Conservation (phyloP, 2,888 invertebrate species). For the Papilio demoleus region DNA sequence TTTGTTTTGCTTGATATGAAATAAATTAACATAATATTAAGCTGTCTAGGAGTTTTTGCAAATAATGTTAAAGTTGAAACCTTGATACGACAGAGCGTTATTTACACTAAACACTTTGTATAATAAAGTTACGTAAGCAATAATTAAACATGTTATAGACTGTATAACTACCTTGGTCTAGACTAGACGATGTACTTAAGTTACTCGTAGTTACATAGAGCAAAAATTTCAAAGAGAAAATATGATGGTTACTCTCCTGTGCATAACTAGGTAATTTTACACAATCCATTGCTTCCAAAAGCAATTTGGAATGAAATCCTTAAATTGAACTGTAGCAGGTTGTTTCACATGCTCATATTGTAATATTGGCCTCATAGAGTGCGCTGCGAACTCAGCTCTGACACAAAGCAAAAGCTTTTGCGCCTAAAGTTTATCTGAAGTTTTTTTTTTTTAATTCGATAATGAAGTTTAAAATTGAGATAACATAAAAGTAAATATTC, state of each 20-base stretch:
- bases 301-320: slow-evolving; percentile 29
- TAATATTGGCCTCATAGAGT: slow-evolving; percentile 49
- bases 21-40: slow-evolving; percentile 30
- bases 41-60: slow-evolving; percentile 6
- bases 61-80: slow-evolving; percentile 12
- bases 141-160: too few species aligned
- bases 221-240: too few species aligned
- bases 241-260: too few species aligned
- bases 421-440: neutral
- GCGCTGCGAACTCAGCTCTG: slow-evolving; percentile 38
- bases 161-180: too few species aligned
- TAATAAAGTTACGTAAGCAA: too few species aligned
- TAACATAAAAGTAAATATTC: too few species aligned
- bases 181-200: too few species aligned
- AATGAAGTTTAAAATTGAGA: too few species aligned
- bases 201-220: too few species aligned
- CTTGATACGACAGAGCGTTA: neutral
- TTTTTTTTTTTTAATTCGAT: neutral
- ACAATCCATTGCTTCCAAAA: slow-evolving; percentile 5
- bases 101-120: too few species aligned
- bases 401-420: slow-evolving; percentile 32
- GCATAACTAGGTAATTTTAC: neutral
- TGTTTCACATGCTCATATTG: slow-evolving; percentile 46
- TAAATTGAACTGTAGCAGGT: slow-evolving; percentile 50
- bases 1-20: slow-evolving; percentile 22